Conservation (phyloP, 2,113 vertebrate species). For the Ammodytes dubius region DNA sequence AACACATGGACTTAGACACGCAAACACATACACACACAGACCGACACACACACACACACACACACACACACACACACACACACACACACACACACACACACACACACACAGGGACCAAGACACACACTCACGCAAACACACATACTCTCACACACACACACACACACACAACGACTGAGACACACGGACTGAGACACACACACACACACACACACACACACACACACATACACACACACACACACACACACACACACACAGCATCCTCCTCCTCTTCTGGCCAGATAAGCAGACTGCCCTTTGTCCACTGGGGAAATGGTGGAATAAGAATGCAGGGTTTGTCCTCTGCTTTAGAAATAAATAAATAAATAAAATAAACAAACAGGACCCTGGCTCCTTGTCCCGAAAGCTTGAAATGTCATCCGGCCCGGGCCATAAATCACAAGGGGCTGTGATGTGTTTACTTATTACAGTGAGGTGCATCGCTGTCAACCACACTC, state of each 20-base stretch:
- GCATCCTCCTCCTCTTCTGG: conserved; percentile 59
- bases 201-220: too few relatives aligned
- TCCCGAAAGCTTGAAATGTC: conserved; percentile 79
- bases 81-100: too few relatives aligned
- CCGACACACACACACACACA: too few relatives aligned
- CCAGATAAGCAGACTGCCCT: conserved; percentile 77
- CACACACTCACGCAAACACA: too few relatives aligned
- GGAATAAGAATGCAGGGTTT: conserved; percentile 75
- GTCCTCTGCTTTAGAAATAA: conserved; percentile 56
- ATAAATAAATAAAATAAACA: conserved; percentile 20
- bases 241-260: neutral
- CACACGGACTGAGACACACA: too few relatives aligned
- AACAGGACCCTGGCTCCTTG: conserved; percentile 51
- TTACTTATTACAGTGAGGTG: conserved; percentile 83
- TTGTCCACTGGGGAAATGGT: conserved; percentile 71
- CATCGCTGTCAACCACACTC: conserved; percentile 74
- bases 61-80: too few relatives aligned
- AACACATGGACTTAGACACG: conserved; percentile 10
- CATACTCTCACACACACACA: too few relatives aligned
- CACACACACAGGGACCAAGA: too few relatives aligned
- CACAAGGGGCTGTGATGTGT: conserved; percentile 80
- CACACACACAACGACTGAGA: too few relatives aligned
- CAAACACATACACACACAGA: too few relatives aligned
- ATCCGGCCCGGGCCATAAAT: conserved; percentile 82
- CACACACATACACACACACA: too few relatives aligned